phyloP scores from a whole-genome alignment of 2,888 invertebrate genomes.

The Resseliella maxima region DNA sequence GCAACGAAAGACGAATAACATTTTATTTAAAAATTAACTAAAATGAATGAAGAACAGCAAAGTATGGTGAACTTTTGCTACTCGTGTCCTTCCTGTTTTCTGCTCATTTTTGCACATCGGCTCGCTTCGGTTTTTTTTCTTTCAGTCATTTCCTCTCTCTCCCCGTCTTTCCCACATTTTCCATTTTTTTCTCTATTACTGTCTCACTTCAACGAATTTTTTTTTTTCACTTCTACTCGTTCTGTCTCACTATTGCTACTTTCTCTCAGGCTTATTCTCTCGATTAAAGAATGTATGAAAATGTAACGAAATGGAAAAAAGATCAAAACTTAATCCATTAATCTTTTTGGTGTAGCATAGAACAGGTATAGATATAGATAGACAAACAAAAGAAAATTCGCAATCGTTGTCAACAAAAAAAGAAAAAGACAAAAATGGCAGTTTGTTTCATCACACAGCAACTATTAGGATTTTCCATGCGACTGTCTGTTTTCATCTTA shows the following conservation, averaged over 20 bases:
- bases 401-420: neutral
- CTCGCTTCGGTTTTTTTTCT: neutral
- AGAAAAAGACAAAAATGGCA: neutral
- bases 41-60: neutral
- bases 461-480: neutral
- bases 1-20: constrained; percentile 8
- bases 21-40: constrained; percentile 51
- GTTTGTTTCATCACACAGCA: neutral
- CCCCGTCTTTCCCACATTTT: neutral
- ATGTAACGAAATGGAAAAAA: constrained; percentile 17
- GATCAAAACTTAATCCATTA: constrained; percentile 55
- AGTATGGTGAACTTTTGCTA: constrained; percentile 10
- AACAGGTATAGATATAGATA: constrained; percentile 17
- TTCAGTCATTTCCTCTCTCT: no score
- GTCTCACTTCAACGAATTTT: neutral
- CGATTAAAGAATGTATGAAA: constrained; percentile 34
- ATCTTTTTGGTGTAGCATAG: constrained; percentile 3
- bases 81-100: neutral
- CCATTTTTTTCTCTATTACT: neutral
- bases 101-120: neutral
- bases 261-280: neutral
- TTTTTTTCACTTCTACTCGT: neutral
- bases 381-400: neutral
- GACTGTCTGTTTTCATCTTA: neutral
- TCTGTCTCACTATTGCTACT: no score